Evolutionary conservation across 2,797 vertebrate genomes (phyloP), one percentile per base, ranked within the genome.

Genomic region (Salmo trutta): DNA sequence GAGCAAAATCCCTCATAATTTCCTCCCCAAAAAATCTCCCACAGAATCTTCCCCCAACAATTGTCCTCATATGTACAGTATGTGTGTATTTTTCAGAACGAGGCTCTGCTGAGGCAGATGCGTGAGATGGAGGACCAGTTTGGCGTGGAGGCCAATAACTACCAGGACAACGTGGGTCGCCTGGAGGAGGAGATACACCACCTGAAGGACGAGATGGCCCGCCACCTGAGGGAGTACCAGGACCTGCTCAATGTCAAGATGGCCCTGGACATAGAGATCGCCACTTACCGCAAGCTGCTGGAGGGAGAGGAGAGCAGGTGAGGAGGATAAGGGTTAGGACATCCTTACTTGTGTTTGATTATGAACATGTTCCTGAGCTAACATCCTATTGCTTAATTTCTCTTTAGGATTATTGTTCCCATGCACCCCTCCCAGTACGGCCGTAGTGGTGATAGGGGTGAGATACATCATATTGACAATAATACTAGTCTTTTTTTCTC

Each of bases 211-310:
- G 97, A 99, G 92, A 99, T 99, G 98, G 93, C 95, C 0, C 93
- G 96, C 71, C 98, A 99, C 82, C 94, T 98, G n/a, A 92, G 96
- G 0, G 97, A 98, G 83, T 99, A 99, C 88, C 98, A 99, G 91
- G 97, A 99, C 87, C 96, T 99, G 77, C 96, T 99, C 47, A 97
- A 97, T 6, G 96, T 98, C 85, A 99, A 99, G 92, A 97, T 98
- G 97, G 98, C 97, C 15, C 93, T 98, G 88, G 97, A 98, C 88
- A 97, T 98, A 71, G 97, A 98, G 92, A 98, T 99, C 0, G 95
- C 98, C 85, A 97, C 97, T 0, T 98, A 98, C 87, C 94, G 97
- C 84, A 98, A 97, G 90, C 93, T 98, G 77, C 94, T 97, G 89
- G 97, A 98, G 82, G 97, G 97, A 6, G 97, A 98, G 87, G 97